Evolutionary conservation across 2,113 vertebrate species (phyloP).

Genomic region (Muntiacus reevesi): DNA sequence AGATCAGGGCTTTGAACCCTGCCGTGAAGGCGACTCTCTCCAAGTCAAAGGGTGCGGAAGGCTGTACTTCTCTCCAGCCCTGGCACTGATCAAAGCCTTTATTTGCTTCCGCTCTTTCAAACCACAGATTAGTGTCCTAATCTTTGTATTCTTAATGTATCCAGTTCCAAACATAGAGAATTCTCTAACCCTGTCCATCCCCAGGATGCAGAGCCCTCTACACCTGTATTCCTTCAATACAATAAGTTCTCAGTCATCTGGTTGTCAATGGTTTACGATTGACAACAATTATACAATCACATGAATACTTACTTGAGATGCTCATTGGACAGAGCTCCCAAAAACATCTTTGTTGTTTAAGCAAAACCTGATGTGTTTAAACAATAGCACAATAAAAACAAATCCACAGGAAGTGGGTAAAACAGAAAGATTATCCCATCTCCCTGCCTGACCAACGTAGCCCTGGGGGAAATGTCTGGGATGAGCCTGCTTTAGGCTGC

Average conservation of each 20-base stretch:
- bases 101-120: constrained; percentile 64
- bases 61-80: constrained; percentile 24
- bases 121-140: constrained; percentile 39
- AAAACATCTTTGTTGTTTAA: not conserved
- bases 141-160: constrained; percentile 5
- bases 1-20: constrained; percentile 52
- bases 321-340: not conserved
- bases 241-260: not conserved
- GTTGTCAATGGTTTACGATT: not conserved
- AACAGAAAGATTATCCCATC: not conserved
- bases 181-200: not conserved
- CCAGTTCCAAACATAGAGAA: constrained; percentile 30
- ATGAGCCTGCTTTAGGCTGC: not conserved
- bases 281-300: not conserved
- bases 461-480: not conserved
- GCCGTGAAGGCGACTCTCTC: constrained; percentile 35
- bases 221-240: not conserved
- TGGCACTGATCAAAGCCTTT: constrained; percentile 59
- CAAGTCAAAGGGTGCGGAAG: constrained; percentile 47
- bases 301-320: not conserved
- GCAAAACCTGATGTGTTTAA: not conserved
- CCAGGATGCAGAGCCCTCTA: not conserved
- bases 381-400: not conserved
- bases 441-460: not conserved
- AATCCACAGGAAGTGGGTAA: not conserved